Base-by-base conservation (phyloP, 1,140 invertebrate genomes). In the Papilio aristodemus region DNA sequence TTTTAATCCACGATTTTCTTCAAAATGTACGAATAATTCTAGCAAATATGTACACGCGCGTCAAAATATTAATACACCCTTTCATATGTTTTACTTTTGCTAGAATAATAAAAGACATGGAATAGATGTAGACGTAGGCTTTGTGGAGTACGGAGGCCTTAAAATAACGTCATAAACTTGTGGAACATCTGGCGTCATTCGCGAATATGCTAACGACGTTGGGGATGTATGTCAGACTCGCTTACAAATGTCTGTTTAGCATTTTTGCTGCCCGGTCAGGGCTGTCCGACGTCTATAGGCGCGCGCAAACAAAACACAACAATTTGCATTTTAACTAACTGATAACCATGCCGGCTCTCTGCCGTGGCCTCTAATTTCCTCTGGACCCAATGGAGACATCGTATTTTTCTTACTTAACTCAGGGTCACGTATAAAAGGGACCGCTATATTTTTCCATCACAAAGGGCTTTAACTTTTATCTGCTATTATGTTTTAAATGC, bases 281-380 rank as follows among this genome's bases (percentile, higher is more conserved):
- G 43, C 36, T 43, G 60, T 60, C 67, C 77, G 79, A 75, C 77
- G 77, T 19, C 58, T 60, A 84, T 85, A 79, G 77, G 75, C 64
- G 59, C 76, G 71, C 71, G 70, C 77, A 84, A 87, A 90, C 85
- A 86, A 87, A 88, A 84, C 80, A 86, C 76, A 77, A 82, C 77
- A 84, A 89, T 90, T 88, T 88, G 84, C 86, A 90, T 89, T 87
- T 90, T 89, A 89, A 90, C 81, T 79, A 87, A 82, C 82, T 79
- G 81, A 85, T 87, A 85, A 86, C 86, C 81, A 75, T 74, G 77
- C 72, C 75, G 75, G 74, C 72, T 74, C 73, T 71, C 76, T 67
- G 71, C 71, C 68, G 74, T 70, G 71, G 59, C 68, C 76, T 79
- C 68, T 83, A 81, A 84, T 84, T 83, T 80, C 68, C 62, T 74